These are phyloP conservation scores for Neomorphus geoffroyi DNA, from an alignment of 2,797 vertebrate genomes.

Conservation along the genomic window DNA sequence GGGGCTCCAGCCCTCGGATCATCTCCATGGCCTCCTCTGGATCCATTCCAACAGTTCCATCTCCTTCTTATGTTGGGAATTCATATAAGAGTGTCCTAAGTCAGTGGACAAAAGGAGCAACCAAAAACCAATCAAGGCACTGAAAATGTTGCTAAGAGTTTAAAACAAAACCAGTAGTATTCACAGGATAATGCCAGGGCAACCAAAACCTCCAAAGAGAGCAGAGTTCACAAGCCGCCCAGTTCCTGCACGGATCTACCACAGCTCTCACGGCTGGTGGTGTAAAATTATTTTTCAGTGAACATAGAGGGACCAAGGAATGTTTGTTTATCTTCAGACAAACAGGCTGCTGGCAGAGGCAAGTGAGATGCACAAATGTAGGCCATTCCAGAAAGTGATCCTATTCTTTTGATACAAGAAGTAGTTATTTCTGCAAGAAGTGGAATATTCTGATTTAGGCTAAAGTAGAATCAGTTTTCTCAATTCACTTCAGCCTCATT, in stretches of 20 bases:
- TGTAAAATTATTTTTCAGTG: neutral
- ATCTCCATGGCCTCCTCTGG: too few relatives aligned
- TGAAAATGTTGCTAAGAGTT: neutral
- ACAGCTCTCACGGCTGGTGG: rapidly evolving
- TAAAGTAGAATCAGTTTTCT: too few relatives aligned
- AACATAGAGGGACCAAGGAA: neutral
- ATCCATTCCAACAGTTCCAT: too few relatives aligned
- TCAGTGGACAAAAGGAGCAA: neutral
- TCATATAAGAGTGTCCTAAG: neutral
- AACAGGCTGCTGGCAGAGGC: neutral
- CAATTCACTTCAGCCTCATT: too few relatives aligned
- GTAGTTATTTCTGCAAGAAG: too few relatives aligned
- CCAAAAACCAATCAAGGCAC: neutral
- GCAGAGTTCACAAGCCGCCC: neutral
- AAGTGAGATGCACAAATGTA: neutral
- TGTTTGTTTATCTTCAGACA: neutral
- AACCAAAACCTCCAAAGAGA: neutral
- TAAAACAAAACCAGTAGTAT: neutral
- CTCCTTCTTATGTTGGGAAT: too few relatives aligned
- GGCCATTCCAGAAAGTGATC: neutral
- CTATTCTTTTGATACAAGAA: too few relatives aligned
- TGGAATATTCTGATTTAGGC: too few relatives aligned
- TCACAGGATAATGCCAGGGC: neutral
- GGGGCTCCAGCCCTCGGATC: too few relatives aligned
- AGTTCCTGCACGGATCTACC: neutral